Conservation (phyloP, 2,113 vertebrate species). For the Dasyurus viverrinus region DNA sequence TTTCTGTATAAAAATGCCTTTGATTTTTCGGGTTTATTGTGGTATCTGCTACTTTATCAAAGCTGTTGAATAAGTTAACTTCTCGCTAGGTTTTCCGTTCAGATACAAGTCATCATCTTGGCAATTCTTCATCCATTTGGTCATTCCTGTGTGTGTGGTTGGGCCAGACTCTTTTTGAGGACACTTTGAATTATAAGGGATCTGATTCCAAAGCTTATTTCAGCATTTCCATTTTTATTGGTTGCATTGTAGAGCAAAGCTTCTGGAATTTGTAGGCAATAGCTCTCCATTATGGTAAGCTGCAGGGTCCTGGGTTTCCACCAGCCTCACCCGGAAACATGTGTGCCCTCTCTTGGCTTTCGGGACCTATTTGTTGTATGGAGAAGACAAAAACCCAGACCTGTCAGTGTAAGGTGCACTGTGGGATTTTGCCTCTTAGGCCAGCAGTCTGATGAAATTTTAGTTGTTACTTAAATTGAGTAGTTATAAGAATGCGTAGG, state of each 20-base stretch:
- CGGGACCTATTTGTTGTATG: not conserved
- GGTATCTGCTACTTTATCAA: not conserved
- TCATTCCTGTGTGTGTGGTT: not conserved
- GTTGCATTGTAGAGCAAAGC: not conserved
- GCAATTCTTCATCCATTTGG: not conserved
- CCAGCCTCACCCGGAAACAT: fast-evolving
- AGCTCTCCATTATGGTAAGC: not conserved
- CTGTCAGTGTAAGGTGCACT: not conserved
- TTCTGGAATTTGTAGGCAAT: not conserved
- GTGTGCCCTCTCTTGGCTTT: not conserved
- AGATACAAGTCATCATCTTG: not conserved
- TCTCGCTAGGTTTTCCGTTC: not conserved
- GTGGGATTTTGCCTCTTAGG: not conserved
- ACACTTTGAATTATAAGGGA: not conserved
- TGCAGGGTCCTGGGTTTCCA: not conserved
- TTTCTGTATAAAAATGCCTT: not conserved
- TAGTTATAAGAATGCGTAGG: not conserved
- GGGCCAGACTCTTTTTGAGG: not conserved
- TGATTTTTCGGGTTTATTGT: not conserved
- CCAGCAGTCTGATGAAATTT: not conserved
- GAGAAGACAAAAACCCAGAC: not conserved
- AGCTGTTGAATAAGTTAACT: not conserved
- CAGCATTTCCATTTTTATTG: not conserved
- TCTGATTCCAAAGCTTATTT: not conserved
- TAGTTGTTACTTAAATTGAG: not conserved